Evolutionary conservation across 2,888 invertebrate species (phyloP).

Genomic region (Meteorus colon): DNA sequence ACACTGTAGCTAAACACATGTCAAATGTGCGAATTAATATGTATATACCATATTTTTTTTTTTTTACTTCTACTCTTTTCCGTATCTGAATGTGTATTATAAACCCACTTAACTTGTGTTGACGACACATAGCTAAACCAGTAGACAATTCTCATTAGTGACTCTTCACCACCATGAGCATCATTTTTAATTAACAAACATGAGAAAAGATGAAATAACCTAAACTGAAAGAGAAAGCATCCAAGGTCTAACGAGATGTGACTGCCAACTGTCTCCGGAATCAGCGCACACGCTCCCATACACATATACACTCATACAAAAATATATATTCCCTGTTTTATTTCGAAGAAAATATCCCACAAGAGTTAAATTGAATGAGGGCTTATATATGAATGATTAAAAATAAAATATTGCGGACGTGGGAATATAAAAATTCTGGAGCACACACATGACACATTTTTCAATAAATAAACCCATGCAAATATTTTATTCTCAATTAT

Average conservation of each 20-base stretch:
- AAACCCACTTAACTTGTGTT: neutral
- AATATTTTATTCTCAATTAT: too few relatives aligned
- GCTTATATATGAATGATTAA: neutral
- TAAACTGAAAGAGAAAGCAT: conserved; percentile 28
- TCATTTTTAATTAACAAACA: conserved; percentile 22
- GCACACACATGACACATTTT: neutral
- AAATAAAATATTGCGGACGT: neutral
- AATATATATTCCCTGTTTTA: neutral
- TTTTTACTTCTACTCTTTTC: too few relatives aligned
- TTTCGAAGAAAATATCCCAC: neutral
- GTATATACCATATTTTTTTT: neutral
- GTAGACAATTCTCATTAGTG: conserved; percentile 3
- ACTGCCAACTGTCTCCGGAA: conserved; percentile 16
- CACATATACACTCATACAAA: neutral
- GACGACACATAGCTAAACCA: neutral
- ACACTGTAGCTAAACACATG: conserved; percentile 5
- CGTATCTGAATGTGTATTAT: too few relatives aligned
- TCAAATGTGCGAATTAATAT: neutral
- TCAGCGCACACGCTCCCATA: neutral
- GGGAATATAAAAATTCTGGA: neutral
- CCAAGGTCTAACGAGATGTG: conserved; percentile 16
- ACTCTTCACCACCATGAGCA: neutral
- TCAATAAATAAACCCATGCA: too few relatives aligned
- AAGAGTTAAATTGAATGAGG: neutral
- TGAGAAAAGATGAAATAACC: conserved; percentile 12